phyloP scores from a whole-genome alignment of 2,797 vertebrate species.

The Bucorvus abyssinicus region DNA sequence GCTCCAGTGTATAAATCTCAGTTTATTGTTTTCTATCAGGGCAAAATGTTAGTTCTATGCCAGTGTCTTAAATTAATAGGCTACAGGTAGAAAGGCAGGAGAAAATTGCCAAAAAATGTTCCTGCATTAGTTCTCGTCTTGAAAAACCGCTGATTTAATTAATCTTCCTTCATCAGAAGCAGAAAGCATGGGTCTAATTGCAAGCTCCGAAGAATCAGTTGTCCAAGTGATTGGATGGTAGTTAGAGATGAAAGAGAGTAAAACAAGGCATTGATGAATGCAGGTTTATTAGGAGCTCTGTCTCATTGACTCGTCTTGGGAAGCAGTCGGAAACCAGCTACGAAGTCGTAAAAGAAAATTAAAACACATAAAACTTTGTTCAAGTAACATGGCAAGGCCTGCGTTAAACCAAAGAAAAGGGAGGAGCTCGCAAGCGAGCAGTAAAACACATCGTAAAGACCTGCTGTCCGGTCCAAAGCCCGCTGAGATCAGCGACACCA shows the following conservation, averaged over 20 bases:
- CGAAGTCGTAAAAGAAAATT: slow-evolving; percentile 68
- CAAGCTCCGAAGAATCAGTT: slow-evolving; percentile 41
- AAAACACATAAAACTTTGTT: slow-evolving; percentile 55
- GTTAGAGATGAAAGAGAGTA: slow-evolving; percentile 44
- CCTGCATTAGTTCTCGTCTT: slow-evolving; percentile 32
- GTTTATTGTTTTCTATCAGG: slow-evolving; percentile 11
- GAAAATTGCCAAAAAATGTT: slow-evolving; percentile 22
- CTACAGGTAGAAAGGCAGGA: background rate
- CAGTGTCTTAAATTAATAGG: slow-evolving; percentile 27
- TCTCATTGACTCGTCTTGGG: slow-evolving; percentile 27
- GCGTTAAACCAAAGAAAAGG: background rate
- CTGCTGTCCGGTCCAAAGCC: background rate
- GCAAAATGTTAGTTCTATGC: slow-evolving; percentile 5
- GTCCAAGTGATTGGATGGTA: slow-evolving; percentile 42
- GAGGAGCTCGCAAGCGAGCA: background rate
- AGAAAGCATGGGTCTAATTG: slow-evolving; percentile 54
- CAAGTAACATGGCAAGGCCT: background rate
- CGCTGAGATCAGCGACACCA: accelerated
- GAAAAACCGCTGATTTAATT: slow-evolving; percentile 62
- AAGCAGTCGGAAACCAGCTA: slow-evolving; percentile 33
- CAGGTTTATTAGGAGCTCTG: slow-evolving; percentile 37
- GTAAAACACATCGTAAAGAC: background rate
- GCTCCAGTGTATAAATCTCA: slow-evolving; percentile 34
- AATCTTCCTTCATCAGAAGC: slow-evolving; percentile 57
- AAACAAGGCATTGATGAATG: slow-evolving; percentile 59